Base-by-base conservation (phyloP, 2,797 vertebrate genomes). In the Nannoperca obscura region DNA sequence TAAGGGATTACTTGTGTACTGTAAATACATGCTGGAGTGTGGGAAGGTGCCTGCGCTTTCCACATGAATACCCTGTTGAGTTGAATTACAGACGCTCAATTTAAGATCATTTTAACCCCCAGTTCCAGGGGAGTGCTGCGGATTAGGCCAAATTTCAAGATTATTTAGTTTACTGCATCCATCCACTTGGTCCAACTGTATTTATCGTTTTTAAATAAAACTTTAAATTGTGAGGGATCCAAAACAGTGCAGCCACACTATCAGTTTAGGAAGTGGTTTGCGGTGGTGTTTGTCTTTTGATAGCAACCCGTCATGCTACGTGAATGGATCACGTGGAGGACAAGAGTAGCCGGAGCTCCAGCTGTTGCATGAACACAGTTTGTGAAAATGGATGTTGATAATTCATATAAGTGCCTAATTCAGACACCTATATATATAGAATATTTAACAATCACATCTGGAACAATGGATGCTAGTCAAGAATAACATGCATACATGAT, bases 331-430 rank as follows among this genome's bases (percentile, higher is more conserved):
- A 27, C n/a, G 58, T 7, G 46, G 70, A 81, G 80, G 82, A 83
- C 86, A 60, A 74, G 82, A 72, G 78, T n/a, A 10, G 49, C 52
- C 76, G 60, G 76, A 74, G 86, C 73, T 59, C 24, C 78, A 85
- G 80, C 80, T 85, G 81, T 69, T 86, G 62, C 65, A 54, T 63
- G 30, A 20, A 69, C 63, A 95, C 94, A 95, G 95, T 95, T 59
- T 85, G 89, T 86, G 94, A 93, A 95, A 95, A 91, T 91, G 81
- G 84, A 90, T 83, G 81, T 46, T 68, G 92, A 95, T 92, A 94
- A 88, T 42, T 4, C 59, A 19, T 38, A 47, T 67, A 84, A 63
- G 71, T 76, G 30, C 27, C 59, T 49, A 1, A 74, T 64, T 78
- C 74, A 80, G 17, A 57, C 12, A 50, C 53, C n/a, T n/a, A n/a